A percentile compares a stretch with the other conserved stretches of the same genome.
Conservation (phyloP, 2,797 vertebrate genomes). For the Macrochelys suwanniensis region DNA sequence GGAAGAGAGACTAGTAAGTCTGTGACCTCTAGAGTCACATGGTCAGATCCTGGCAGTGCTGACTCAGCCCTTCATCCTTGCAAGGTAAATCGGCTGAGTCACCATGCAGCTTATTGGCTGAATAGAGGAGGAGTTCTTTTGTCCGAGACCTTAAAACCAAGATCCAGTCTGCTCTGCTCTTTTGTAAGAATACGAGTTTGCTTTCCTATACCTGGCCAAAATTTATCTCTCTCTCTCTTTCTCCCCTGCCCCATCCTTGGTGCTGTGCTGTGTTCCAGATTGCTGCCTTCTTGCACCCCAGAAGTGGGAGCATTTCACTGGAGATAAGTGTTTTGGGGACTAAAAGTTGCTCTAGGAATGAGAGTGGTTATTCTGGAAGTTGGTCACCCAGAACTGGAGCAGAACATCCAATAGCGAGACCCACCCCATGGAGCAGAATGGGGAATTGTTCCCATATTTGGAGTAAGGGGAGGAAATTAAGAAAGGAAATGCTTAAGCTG, state of each 20-base stretch:
- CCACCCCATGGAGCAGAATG: background rate
- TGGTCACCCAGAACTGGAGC: background rate
- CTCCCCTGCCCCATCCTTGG: background rate
- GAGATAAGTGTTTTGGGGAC: background rate
- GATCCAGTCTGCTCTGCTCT: constrained; percentile 6
- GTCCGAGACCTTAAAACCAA: constrained; percentile 48
- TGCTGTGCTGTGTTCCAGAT: background rate
- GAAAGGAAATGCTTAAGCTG: background rate
- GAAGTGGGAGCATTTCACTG: background rate
- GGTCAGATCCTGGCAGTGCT: constrained; percentile 64
- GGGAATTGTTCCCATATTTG: background rate
- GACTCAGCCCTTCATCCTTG: constrained; percentile 38
- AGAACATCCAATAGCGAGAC: background rate
- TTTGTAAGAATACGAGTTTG: background rate
- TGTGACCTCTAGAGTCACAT: constrained; percentile 62
- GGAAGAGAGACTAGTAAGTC: background rate
- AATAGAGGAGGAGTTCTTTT: background rate
- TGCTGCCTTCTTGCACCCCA: background rate
- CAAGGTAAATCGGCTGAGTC: constrained; percentile 41
- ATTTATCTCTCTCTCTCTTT: background rate
- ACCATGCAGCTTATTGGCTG: constrained; percentile 57
- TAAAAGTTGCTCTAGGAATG: background rate
- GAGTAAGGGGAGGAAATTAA: background rate
- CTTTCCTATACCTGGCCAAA: background rate
- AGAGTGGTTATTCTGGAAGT: background rate